Conservation (phyloP, 2,797 vertebrate genomes). For the Glossophaga mutica region DNA sequence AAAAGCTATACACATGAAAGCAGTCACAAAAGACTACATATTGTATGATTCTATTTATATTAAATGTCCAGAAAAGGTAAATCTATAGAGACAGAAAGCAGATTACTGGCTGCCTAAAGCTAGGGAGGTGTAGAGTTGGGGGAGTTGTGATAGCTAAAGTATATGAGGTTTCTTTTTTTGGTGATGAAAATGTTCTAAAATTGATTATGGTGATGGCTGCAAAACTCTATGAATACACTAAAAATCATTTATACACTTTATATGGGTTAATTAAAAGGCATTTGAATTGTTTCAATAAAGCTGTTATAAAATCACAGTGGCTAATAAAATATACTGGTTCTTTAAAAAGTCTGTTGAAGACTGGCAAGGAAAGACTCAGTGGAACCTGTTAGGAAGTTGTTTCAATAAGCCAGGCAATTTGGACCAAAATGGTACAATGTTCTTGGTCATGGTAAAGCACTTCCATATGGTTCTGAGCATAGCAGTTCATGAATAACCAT, state of each 20-base stretch:
- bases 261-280: not conserved
- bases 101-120: not conserved
- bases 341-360: not conserved
- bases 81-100: not conserved
- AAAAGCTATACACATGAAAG: not conserved
- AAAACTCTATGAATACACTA: not conserved
- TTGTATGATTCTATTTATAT: not conserved
- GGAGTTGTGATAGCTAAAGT: not conserved
- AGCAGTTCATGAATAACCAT: not conserved
- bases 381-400: not conserved
- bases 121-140: not conserved
- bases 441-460: not conserved
- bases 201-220: not conserved
- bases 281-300: slow-evolving; percentile 22
- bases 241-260: not conserved
- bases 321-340: slow-evolving; percentile 5
- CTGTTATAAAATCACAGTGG: not conserved
- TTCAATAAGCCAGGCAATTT: not conserved
- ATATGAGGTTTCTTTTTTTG: not conserved
- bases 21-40: slow-evolving; percentile 16
- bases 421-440: not conserved
- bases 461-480: not conserved
- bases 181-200: not conserved
- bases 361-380: not conserved
- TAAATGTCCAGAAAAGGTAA: not conserved